Conservation (phyloP, 2,113 vertebrate species). For the Oxyruncus cristatus region DNA sequence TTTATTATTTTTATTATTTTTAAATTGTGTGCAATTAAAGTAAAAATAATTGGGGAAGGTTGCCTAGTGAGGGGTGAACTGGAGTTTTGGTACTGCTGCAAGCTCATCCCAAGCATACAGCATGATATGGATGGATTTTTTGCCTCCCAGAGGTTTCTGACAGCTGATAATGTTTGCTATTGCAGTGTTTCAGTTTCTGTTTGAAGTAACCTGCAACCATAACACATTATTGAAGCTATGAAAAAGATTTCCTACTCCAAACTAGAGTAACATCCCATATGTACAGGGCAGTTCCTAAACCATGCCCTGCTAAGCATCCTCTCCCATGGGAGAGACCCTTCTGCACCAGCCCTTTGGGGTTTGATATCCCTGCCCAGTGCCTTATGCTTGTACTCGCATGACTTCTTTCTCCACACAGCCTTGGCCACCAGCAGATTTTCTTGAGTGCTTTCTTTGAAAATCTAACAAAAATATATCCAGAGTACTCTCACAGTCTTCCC, state of each 20-base stretch:
- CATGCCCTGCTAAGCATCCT: neutral
- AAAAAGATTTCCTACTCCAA: neutral
- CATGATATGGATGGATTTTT: neutral
- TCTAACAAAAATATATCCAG: neutral
- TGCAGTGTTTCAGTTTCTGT: neutral
- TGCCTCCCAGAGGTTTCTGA: neutral
- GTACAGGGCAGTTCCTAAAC: neutral
- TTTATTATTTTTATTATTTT: neutral
- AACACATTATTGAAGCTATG: neutral
- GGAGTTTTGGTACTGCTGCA: neutral
- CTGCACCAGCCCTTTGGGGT: neutral
- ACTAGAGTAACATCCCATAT: neutral
- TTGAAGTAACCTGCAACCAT: neutral
- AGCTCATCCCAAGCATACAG: neutral
- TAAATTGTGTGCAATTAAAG: neutral
- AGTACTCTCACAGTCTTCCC: neutral
- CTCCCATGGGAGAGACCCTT: neutral
- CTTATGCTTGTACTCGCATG: neutral
- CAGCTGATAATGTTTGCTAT: neutral
- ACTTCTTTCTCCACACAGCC: neutral
- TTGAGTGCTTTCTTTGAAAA: slow-evolving; percentile 25
- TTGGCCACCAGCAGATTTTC: neutral
- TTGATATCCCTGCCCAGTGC: neutral
- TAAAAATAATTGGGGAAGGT: neutral
- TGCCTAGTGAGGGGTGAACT: neutral